These are phyloP conservation scores for Dioctria linearis DNA, from an alignment of 2,888 invertebrate genomes.

Conservation along the genomic window DNA sequence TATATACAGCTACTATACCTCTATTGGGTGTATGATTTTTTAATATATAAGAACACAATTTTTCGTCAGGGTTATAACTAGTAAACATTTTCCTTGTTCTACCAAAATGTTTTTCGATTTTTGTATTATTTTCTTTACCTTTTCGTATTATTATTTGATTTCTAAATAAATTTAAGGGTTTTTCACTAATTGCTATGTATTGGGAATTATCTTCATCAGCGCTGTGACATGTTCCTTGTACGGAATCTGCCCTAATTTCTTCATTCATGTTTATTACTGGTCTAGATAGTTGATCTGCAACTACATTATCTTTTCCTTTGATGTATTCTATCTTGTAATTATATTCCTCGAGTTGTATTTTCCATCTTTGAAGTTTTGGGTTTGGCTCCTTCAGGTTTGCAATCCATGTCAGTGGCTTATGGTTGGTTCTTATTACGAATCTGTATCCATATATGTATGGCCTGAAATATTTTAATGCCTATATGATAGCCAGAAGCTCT, in stretches of 20 bases:
- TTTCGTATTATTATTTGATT: neutral
- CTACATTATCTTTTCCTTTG: no score
- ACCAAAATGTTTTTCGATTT: neutral
- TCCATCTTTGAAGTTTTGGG: no score
- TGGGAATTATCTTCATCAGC: conserved; percentile 16
- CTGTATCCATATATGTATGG: conserved; percentile 53
- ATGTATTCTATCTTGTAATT: no score
- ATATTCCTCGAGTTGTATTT: no score
- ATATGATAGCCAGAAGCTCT: conserved; percentile 56
- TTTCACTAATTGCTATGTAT: conserved; percentile 12
- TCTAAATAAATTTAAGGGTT: conserved; percentile 15
- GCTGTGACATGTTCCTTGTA: no score
- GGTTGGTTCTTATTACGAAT: no score
- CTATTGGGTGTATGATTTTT: conserved; percentile 24
- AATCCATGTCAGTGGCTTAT: no score
- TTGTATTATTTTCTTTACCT: conserved; percentile 7
- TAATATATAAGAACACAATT: neutral
- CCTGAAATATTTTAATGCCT: conserved; percentile 57
- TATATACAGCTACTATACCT: conserved; percentile 5
- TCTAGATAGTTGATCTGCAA: no score
- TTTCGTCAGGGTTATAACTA: conserved; percentile 3
- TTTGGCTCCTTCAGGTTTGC: no score
- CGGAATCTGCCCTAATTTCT: no score
- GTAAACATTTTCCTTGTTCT: neutral
- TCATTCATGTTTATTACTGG: no score